These are phyloP conservation scores for Zelleria hepariella DNA, from an alignment of 2,888 invertebrate genomes.

Conservation along the genomic window DNA sequence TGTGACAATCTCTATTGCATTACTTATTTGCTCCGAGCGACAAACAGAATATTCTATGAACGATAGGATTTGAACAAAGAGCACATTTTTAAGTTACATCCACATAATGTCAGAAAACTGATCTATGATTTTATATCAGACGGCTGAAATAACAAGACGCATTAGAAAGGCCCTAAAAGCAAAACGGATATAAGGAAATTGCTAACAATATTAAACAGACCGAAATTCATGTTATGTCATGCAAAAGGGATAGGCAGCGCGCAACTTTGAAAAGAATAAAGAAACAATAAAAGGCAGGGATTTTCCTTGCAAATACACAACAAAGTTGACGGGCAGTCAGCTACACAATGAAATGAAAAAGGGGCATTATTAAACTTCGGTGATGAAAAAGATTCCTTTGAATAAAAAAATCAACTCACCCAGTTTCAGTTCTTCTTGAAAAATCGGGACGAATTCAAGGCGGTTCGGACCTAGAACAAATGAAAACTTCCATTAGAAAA, in stretches of 20 bases:
- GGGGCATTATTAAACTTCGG: neutral
- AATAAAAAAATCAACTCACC: conserved; percentile 34
- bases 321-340: conserved; percentile 4
- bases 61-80: too few relatives aligned
- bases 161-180: neutral
- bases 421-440: conserved; percentile 6
- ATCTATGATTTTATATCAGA: neutral
- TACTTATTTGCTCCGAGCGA: neutral
- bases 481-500: conserved; percentile 27
- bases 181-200: neutral
- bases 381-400: conserved; percentile 9
- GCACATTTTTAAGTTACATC: too few relatives aligned
- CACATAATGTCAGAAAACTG: neutral
- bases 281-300: conserved; percentile 3
- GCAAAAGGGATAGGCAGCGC: neutral
- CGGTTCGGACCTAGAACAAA: conserved; percentile 47
- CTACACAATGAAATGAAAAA: neutral
- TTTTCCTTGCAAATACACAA: neutral
- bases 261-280: conserved; percentile 1
- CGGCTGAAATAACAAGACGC: neutral
- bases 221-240: conserved; percentile 2
- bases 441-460: conserved; percentile 30
- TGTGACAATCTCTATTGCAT: neutral
- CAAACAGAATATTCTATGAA: neutral
- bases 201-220: neutral